Conservation (phyloP, 2,797 vertebrate species). For the Parauchenoglanis punctatus region DNA sequence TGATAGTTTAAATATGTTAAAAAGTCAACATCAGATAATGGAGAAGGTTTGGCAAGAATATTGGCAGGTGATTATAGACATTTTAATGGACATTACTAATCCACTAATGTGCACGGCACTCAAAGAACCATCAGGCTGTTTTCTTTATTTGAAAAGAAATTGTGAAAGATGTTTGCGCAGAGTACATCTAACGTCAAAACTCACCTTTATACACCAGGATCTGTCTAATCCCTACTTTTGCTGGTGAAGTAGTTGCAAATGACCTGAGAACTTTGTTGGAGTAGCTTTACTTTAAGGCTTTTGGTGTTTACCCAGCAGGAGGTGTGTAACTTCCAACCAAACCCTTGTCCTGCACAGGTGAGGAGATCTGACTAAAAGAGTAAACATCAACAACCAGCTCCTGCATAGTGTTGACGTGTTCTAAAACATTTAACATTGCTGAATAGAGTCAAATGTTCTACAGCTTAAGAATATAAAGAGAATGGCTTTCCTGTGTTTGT, state of each 20-base stretch:
- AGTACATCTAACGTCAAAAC: constrained; percentile 58
- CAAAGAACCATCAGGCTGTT: not conserved
- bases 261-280: constrained; percentile 52
- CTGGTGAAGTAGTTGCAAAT: constrained; percentile 41
- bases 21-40: not conserved
- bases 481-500: not conserved
- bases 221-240: constrained; percentile 76
- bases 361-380: constrained; percentile 61
- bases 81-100: constrained; percentile 3
- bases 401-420: not conserved
- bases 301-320: constrained; percentile 61
- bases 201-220: constrained; percentile 75
- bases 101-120: not conserved
- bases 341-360: constrained; percentile 58
- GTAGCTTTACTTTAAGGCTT: constrained; percentile 57
- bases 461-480: not conserved
- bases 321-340: constrained; percentile 69
- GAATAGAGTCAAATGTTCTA: not conserved
- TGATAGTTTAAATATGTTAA: not conserved
- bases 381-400: constrained; percentile 62
- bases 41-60: not conserved
- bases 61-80: not conserved
- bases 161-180: constrained; percentile 62
- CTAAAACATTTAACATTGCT: not conserved
- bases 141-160: constrained; percentile 28